Base-by-base conservation (phyloP, 1,140 invertebrate species). In the Drosophila murphyi region DNA sequence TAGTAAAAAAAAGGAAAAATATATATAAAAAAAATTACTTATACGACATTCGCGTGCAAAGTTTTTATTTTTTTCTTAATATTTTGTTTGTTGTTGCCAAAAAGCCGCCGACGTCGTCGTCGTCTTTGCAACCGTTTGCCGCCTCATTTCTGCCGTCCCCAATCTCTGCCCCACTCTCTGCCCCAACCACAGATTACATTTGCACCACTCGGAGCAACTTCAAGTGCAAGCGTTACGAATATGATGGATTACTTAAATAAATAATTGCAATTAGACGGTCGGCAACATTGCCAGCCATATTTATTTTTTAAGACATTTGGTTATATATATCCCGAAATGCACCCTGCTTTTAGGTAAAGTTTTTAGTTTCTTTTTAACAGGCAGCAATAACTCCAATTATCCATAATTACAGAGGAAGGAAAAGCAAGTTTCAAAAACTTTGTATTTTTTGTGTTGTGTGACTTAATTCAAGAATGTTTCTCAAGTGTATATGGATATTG, bases 161-260 rank as follows among this genome's bases (percentile, higher is more conserved):
- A 29, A 20, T 20, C 20, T 35, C 31, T 37, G 3, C 39, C 10
- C 59, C 32, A n/a, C 35, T 10, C 32, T 28, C 35, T 10, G 6
- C 6, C 20, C 52, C 5, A 3, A 31, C 3, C 55, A 20, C 43
- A 31, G 56, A 47, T 34, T 60, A 60, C 31, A 60, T 60, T 60
- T 10, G 28, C 34, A 29, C 7, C 28, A 60, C 39, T 8, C n/a
- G 57, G 31, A 52, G 35, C 64, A 60, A 80, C 72, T 56, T 55
- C 54, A 72, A 67, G 77, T 74, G 62, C 35, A 47, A 60, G 74
- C 62, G 32, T 64, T 61, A 35, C 76, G 31, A 31, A 48, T 82
- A 71, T 87, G 83, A 87, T 87, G 83, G 83, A 87, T 87, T 88
- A 83, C 80, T 72, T 76, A 69, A 83, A 88, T 88, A 83, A 88